phyloP scores from a whole-genome alignment of 2,888 invertebrate species.

The Unio pictorum region DNA sequence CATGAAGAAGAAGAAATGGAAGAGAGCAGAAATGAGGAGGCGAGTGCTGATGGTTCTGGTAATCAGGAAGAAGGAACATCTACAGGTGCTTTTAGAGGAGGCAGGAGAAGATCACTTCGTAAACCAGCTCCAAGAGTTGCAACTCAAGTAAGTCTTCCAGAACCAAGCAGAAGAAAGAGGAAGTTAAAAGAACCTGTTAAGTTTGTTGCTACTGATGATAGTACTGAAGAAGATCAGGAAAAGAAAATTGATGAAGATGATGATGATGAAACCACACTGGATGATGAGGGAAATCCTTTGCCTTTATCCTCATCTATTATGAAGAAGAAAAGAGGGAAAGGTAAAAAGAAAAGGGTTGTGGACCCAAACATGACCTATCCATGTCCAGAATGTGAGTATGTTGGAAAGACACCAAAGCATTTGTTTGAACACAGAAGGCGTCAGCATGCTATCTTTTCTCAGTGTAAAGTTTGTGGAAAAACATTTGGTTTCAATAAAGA shows the following conservation, averaged over 20 bases:
- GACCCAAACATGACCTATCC: constrained; percentile 14
- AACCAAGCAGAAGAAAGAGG: no score
- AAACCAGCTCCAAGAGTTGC: no score
- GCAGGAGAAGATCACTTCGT: no score
- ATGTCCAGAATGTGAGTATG: constrained; percentile 46
- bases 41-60: no score
- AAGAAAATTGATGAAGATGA: constrained; percentile 16
- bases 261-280: constrained; percentile 7
- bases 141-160: no score
- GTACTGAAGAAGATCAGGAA: constrained; percentile 3
- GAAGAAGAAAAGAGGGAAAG: constrained; percentile 4
- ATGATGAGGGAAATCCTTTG: neutral
- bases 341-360: constrained; percentile 5
- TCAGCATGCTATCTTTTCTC: constrained; percentile 44
- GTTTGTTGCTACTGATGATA: constrained; percentile 4
- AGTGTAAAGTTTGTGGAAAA: constrained; percentile 51
- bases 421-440: constrained; percentile 48
- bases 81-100: no score
- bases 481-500: constrained; percentile 54
- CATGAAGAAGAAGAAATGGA: no score
- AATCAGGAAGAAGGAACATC: no score
- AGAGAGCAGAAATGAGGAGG: no score
- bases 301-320: neutral
- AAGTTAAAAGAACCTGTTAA: neutral
- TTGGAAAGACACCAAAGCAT: constrained; percentile 33